phyloP scores from a whole-genome alignment of 2,113 vertebrate genomes.

The Diadophis punctatus region DNA sequence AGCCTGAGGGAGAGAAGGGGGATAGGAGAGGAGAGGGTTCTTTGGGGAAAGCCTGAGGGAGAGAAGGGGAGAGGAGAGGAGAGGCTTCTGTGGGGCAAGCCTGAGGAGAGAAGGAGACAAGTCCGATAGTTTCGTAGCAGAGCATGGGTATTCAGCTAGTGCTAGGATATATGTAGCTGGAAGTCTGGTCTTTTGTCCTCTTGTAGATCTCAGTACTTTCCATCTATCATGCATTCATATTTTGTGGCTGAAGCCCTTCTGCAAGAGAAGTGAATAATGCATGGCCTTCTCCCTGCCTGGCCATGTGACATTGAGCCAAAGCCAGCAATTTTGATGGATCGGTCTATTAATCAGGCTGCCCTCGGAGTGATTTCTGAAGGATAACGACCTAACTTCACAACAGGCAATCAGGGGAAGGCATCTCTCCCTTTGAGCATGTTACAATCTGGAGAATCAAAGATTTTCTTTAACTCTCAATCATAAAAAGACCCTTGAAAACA shows the following conservation, averaged over 20 bases:
- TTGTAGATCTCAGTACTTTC: neutral
- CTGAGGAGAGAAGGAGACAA: no score
- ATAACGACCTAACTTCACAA: slow-evolving; percentile 22
- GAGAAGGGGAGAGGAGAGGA: no score
- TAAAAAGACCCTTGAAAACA: slow-evolving; percentile 1
- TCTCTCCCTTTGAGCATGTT: slow-evolving; percentile 15
- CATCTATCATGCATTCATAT: neutral
- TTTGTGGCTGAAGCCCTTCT: neutral
- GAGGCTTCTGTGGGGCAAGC: no score
- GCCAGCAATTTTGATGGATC: slow-evolving; percentile 24
- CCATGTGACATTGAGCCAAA: slow-evolving; percentile 4
- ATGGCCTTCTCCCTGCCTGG: neutral
- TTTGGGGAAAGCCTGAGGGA: no score
- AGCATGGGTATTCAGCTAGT: no score
- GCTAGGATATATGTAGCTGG: neutral
- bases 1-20: no score
- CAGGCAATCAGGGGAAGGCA: slow-evolving; percentile 20
- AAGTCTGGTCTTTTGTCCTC: neutral
- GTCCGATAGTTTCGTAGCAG: no score
- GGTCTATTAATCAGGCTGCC: slow-evolving; percentile 26
- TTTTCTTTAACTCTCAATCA: slow-evolving; percentile 6
- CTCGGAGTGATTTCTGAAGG: slow-evolving; percentile 25
- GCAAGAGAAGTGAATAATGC: slow-evolving; percentile 14
- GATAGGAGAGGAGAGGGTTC: no score
- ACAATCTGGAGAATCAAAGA: slow-evolving; percentile 1